phyloP scores from a whole-genome alignment of 2,113 vertebrate species.

The Corythornis vintsioides region DNA sequence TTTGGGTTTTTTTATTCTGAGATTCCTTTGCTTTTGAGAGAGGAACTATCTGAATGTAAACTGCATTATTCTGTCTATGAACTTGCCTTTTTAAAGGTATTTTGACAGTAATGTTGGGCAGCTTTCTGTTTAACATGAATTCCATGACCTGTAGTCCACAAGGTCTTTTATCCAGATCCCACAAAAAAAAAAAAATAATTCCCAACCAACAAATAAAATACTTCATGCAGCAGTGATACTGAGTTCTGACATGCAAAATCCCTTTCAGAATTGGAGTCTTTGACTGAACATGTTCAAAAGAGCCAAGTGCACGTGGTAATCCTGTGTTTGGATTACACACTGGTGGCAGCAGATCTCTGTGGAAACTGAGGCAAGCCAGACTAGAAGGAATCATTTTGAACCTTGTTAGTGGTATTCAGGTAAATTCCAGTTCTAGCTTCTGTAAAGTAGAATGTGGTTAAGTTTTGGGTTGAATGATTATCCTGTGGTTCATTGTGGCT shows the following conservation, averaged over 20 bases:
- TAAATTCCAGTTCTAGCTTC: conserved; percentile 39
- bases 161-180: conserved; percentile 28
- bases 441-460: neutral
- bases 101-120: conserved; percentile 66
- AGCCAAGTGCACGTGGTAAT: neutral
- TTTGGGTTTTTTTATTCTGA: conserved; percentile 63
- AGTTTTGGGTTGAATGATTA: conserved; percentile 39
- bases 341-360: neutral
- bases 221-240: neutral
- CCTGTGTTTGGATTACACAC: neutral
- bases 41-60: conserved; percentile 79
- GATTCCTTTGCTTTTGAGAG: conserved; percentile 75
- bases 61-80: conserved; percentile 71
- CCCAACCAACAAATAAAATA: neutral
- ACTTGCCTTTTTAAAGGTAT: conserved; percentile 74
- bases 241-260: neutral
- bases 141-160: conserved; percentile 38
- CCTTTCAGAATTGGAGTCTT: neutral
- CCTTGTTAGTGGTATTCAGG: conserved; percentile 18
- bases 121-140: conserved; percentile 66
- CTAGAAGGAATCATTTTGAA: neutral
- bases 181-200: neutral
- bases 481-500: conserved; percentile 33
- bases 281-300: neutral
- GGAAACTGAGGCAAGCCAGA: neutral